Base-by-base conservation (phyloP, 2,113 vertebrate genomes). In the Fulica atra region DNA sequence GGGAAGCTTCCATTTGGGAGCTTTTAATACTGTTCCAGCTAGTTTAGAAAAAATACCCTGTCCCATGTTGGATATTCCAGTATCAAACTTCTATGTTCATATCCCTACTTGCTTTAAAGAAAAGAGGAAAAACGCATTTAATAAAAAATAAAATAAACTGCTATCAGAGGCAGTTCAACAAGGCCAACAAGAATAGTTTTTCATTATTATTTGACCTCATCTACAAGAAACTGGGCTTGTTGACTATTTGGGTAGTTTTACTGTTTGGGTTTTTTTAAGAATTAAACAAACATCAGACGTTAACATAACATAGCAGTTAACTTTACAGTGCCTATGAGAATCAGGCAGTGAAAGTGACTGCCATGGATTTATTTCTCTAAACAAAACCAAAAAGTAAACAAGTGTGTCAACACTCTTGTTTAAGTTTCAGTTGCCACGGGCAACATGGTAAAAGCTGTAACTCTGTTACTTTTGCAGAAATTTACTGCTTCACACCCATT, bases 371-470 rank as follows among this genome's bases (percentile, higher is more conserved):
- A 26, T 51, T 68, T 48, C 63, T 81, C 29, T 40, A 61, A 10
- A 57, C 65, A 96, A 97, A 82, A 33, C 15, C 9, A 53, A 44
- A 80, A 68, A 72, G 84, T 91, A 97, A 91, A 88, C 57, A 88
- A 92, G 54, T 70, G 11, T 89, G 66, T 92, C 81, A 93, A 66
- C 2, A 11, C 21, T 60, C 14, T 13, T 51, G 54, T 13, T 78
- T 50, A 84, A 50, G 46, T 79, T 84, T 87, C 71, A 68, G 65
- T 35, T 96, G 79, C 69, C 68, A 64, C 56, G 86, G 57, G 53
- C 35, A 77, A 82, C 53, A 72, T 17, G 21, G 20, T 73, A 77
- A 88, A 93, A 93, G 40, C 66, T 19, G 3, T 46, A 92, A 81
- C 57, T 54, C 40, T 29, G 6, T 38, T 70, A 65, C 20, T 80